Evolutionary conservation across 35 echinoderm and acorn worm species (phyloP), one percentile per base, ranked within the genome.

Genomic region (Nesometra sesokonis): DNA sequence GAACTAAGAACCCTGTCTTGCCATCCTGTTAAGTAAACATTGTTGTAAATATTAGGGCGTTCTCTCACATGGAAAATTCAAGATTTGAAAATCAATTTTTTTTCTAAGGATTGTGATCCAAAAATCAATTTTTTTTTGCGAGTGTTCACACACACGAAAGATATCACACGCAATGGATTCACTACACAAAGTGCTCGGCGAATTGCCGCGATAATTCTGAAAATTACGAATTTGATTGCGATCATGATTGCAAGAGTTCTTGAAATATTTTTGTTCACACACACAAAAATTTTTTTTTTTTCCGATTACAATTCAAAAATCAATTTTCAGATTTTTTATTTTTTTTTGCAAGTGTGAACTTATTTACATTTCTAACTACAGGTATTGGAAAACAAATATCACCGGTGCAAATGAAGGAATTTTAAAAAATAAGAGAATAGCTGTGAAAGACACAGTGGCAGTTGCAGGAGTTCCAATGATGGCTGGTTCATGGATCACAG

Each of bases 391-490:
- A 79, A 83, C 82, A 11, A 78, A 82, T 7, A 95, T 95, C 29
- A 35, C 77, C 30, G 93, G 93, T 77, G 90, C 93, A 17, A 86
- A 43, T 32, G 32, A 7, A 40, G 93, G 93, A 13, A 95, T 85
- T 47, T 34, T 95, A 77, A 37, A 79, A 30, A 90, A 87, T 33
- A 94, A 91, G 84, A 82, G 76, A 3, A 47, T 94, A 9, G 93
- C 87, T 0, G 83, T 94, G 86, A 94, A 94, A 57, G 93, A 94
- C 40, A 90, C 34, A 30, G 82, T 94, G 32, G 82, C 86, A n/a
- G 84, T 94, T 4, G 89, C 93, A n/a, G 89, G 93, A 36, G 88
- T 94, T 11, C 93, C 93, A 0, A 94, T 94, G 89, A 91, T 88
- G 93, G 85, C 84, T 37, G 93, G 93, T 7, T 88, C 31, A 32